phyloP scores from a whole-genome alignment of 2,113 vertebrate species.

The Mormyrus lacerda region DNA sequence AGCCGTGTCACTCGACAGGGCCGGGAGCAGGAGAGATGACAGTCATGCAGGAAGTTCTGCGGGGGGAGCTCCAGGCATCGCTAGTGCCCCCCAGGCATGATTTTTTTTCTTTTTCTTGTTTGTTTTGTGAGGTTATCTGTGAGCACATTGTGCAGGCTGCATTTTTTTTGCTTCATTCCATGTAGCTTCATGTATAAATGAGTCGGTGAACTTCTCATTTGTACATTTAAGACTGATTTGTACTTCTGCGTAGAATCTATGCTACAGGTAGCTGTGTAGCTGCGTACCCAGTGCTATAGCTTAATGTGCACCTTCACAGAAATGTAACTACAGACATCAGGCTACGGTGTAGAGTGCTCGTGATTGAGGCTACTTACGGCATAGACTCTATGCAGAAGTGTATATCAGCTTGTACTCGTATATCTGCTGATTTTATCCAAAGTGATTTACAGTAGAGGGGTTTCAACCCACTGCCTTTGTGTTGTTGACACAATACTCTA shows the following conservation, averaged over 20 bases:
- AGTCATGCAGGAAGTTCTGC: constrained; percentile 2
- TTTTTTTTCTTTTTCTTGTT: not conserved
- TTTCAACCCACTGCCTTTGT: not conserved
- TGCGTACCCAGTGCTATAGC: not conserved
- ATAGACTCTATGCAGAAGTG: not conserved
- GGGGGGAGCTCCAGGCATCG: not conserved
- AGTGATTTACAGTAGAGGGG: not conserved
- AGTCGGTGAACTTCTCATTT: not conserved
- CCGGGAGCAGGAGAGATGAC: not conserved
- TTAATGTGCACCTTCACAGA: not conserved
- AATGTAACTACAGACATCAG: not conserved
- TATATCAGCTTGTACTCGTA: not conserved
- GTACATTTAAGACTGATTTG: not conserved
- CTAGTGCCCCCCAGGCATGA: not conserved
- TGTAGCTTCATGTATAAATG: not conserved
- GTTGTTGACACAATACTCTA: not conserved
- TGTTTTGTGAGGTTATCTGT: not conserved
- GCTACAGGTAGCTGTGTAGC: not conserved
- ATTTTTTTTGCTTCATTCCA: not conserved
- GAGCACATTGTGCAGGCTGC: not conserved
- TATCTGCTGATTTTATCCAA: not conserved
- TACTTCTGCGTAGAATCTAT: not conserved
- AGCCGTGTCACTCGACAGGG: not conserved
- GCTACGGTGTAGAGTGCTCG: not conserved
- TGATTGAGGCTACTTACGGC: not conserved